Evolutionary conservation across 2,888 invertebrate species (phyloP).

Genomic region (Chaitophorus viminalis): DNA sequence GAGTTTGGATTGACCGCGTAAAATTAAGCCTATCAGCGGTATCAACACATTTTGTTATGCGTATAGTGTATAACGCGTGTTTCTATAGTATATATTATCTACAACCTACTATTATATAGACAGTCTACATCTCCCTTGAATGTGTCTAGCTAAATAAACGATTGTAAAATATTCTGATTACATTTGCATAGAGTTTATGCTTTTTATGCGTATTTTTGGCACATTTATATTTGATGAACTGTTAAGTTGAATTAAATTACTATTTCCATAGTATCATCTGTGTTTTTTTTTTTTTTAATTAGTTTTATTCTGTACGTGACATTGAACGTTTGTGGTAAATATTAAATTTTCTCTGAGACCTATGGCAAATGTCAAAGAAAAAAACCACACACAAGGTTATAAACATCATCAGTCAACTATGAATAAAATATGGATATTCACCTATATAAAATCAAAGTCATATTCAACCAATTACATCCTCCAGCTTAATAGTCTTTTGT

Average conservation of each 20-base stretch:
- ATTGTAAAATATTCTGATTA: no score
- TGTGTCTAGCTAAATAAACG: no score
- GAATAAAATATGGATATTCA: slow-evolving; percentile 1
- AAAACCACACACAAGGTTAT: slow-evolving; percentile 24
- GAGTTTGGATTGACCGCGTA: no score
- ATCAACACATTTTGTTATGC: no score
- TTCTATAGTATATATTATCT: no score
- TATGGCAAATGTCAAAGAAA: slow-evolving; percentile 10
- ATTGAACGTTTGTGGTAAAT: slow-evolving; percentile 28
- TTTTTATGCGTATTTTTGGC: no score
- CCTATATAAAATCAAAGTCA: not conserved
- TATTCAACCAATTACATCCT: slow-evolving; percentile 12
- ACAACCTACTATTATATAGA: no score
- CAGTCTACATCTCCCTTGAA: no score
- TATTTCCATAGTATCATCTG: not conserved
- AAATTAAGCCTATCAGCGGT: no score
- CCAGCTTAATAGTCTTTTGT: not conserved
- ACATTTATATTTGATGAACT: not conserved
- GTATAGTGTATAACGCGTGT: no score
- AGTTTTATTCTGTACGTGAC: slow-evolving; percentile 18
- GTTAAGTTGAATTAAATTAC: not conserved
- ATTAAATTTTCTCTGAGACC: slow-evolving; percentile 17
- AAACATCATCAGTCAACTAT: slow-evolving; percentile 24
- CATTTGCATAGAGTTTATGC: no score
- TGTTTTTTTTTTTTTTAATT: slow-evolving; percentile 16